Evolutionary conservation across 2,113 vertebrate species (phyloP), one percentile per base, ranked within the genome.

Genomic region (Elephas maximus): DNA sequence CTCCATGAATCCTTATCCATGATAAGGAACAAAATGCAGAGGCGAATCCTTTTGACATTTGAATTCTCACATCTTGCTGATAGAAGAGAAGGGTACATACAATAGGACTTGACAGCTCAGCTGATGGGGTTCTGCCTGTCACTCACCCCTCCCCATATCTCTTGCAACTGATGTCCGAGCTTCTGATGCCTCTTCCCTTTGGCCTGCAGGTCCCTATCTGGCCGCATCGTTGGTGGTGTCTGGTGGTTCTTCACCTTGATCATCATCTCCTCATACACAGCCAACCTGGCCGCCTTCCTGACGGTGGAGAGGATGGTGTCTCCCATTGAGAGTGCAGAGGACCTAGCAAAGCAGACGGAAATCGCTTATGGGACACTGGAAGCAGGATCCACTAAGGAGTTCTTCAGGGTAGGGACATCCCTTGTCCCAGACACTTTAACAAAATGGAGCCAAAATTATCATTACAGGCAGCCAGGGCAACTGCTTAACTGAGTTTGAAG

Each of bases 231-330:
- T 0, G 99, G 99, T 79, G 99, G 99, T 0, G 99, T 99, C 97
- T 99, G 99, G 99, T 99, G 99, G 99, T 99, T 99, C 99, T 99
- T 99, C 98, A 99, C 99, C 93, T 98, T 99, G 98, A 99, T 99
- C 99, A 99, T 99, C 99, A 99, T 99, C 98, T 99, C 99, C 24
- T 99, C 99, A 86, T 99, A 99, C 96, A 99, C 99, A 94, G 99
- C 99, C 97, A 99, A 99, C 98, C 98, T 99, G 98, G 99, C 99
- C 26, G 99, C 99, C 97, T 99, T 99, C 98, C 99, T 99, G 97
- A 99, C 99, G 0, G 99, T 99, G 96, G 99, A 99, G 98, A 99
- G 99, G 98, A 99, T 99, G 99, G 99, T 99, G 97, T 99, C 99
- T 23, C 99, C 99, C 96, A 99, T 99, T 0, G 99, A 99, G 98